Percentiles rank a stretch among this genome's conserved stretches.
phyloP scores from a whole-genome alignment of 2,797 vertebrate species.

The Nannoperca australis region DNA sequence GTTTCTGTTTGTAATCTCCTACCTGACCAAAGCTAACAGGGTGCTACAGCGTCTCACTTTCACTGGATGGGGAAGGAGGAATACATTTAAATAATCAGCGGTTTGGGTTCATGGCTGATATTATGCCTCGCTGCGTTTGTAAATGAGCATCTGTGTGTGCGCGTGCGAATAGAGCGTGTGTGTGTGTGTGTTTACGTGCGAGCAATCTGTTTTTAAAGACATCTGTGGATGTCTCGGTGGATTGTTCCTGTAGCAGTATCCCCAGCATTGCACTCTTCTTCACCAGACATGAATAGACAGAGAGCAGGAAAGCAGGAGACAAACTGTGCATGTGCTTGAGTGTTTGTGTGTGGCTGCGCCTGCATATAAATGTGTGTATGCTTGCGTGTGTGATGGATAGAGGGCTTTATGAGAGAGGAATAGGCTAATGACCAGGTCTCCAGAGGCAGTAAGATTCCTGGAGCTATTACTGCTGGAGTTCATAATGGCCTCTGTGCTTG shows the following conservation, averaged over 20 bases:
- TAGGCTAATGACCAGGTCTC: conserved; percentile 72
- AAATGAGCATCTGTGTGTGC: conserved; percentile 78
- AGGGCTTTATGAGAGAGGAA: conserved; percentile 79
- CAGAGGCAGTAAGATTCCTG: conserved; percentile 72
- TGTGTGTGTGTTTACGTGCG: conserved; percentile 25
- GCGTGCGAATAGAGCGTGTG: conserved; percentile 13
- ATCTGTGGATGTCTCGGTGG: conserved; percentile 77
- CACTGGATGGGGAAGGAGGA: conserved; percentile 75
- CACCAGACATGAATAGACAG: conserved; percentile 48
- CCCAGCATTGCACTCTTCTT: conserved; percentile 42
- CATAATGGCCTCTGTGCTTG: conserved; percentile 81
- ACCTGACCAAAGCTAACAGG: conserved; percentile 76
- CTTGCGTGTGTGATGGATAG: conserved; percentile 81
- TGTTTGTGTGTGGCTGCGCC: conserved; percentile 51
- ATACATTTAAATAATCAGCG: conserved; percentile 85
- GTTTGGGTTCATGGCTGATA: conserved; percentile 76
- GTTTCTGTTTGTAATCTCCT: conserved; percentile 72
- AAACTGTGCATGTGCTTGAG: conserved; percentile 36
- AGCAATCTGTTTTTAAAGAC: conserved; percentile 62
- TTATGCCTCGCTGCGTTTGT: conserved; percentile 75
- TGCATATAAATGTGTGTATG: conserved; percentile 75
- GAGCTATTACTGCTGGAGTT: conserved; percentile 75
- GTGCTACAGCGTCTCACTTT: conserved; percentile 61
- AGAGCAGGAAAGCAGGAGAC: conserved; percentile 38
- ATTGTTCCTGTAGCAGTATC: conserved; percentile 57